phyloP scores from a whole-genome alignment of 2,113 vertebrate genomes.

The Apodemus sylvaticus region DNA sequence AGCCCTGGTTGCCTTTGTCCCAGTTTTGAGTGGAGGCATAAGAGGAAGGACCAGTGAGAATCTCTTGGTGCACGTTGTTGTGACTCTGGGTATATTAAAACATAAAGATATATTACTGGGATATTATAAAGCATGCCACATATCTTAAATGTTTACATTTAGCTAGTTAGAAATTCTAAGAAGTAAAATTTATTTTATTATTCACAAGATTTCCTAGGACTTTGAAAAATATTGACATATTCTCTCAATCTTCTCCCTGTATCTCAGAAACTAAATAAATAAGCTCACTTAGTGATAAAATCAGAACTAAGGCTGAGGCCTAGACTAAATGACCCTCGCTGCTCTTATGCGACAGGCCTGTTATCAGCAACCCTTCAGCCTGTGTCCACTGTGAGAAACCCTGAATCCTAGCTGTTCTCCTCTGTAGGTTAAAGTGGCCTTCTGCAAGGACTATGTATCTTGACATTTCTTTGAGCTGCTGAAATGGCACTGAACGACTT shows the following conservation, averaged over 20 bases:
- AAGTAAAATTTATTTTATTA: neutral
- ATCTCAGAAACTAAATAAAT: constrained; percentile 50
- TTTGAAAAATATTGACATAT: constrained; percentile 43
- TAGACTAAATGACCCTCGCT: constrained; percentile 56
- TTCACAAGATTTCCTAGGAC: neutral
- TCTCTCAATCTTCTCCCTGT: constrained; percentile 8
- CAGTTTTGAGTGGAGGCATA: neutral
- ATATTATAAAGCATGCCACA: neutral
- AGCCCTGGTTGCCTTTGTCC: neutral
- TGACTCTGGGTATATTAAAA: neutral
- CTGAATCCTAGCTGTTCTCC: neutral
- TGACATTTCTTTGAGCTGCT: neutral
- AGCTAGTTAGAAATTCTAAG: constrained; percentile 14
- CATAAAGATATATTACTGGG: neutral
- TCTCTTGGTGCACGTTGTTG: neutral
- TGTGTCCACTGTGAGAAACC: neutral
- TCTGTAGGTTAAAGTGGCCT: neutral
- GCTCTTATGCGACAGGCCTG: neutral
- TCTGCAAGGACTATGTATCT: neutral
- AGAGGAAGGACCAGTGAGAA: neutral
- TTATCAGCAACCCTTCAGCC: constrained; percentile 45
- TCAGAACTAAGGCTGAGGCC: constrained; percentile 48
- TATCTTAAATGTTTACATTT: neutral
- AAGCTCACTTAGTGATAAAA: constrained; percentile 53
- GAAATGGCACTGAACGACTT: neutral